Evolutionary conservation across 1,140 invertebrate species (phyloP).

Genomic region (Scaptomyza graminum): DNA sequence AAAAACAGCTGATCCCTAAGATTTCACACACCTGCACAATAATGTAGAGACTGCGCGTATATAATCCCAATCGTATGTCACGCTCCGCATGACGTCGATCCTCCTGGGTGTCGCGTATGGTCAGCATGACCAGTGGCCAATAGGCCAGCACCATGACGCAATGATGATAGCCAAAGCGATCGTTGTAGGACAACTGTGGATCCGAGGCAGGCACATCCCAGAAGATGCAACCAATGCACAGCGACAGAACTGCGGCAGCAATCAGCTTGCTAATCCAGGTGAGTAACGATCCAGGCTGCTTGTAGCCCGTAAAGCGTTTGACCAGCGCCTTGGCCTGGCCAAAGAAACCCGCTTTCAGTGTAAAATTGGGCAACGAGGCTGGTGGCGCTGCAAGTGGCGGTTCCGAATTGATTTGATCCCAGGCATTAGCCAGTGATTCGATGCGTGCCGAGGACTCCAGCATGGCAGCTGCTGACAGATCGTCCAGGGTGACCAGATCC

Average conservation of each 20-base stretch:
- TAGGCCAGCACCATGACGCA: conserved; percentile 90
- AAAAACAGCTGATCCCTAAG: too few species aligned
- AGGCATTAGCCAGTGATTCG: conserved; percentile 93
- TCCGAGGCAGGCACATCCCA: conserved; percentile 93
- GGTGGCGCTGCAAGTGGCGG: conserved; percentile 80
- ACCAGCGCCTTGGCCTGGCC: conserved; percentile 75
- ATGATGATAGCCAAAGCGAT: conserved; percentile 93
- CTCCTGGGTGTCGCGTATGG: conserved; percentile 88
- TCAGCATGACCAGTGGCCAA: conserved; percentile 90
- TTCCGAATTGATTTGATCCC: conserved; percentile 84
- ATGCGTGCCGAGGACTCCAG: conserved; percentile 96
- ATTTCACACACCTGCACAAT: conserved; percentile 83
- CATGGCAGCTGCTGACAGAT: conserved; percentile 96
- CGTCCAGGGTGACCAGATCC: conserved; percentile 96
- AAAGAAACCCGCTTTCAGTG: conserved; percentile 84
- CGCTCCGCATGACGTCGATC: conserved; percentile 89
- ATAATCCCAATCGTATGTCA: conserved; percentile 91
- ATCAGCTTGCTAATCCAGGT: conserved; percentile 91
- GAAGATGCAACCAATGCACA: conserved; percentile 93
- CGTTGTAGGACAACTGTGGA: conserved; percentile 88
- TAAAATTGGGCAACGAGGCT: conserved; percentile 79
- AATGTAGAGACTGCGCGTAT: conserved; percentile 91
- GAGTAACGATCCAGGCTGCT: conserved; percentile 93
- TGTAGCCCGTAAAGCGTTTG: conserved; percentile 87
- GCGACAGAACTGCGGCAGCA: conserved; percentile 90